Evolutionary conservation across 2,113 vertebrate genomes (phyloP), one percentile per base, ranked within the genome.

Genomic region (Chrysochloris asiatica): DNA sequence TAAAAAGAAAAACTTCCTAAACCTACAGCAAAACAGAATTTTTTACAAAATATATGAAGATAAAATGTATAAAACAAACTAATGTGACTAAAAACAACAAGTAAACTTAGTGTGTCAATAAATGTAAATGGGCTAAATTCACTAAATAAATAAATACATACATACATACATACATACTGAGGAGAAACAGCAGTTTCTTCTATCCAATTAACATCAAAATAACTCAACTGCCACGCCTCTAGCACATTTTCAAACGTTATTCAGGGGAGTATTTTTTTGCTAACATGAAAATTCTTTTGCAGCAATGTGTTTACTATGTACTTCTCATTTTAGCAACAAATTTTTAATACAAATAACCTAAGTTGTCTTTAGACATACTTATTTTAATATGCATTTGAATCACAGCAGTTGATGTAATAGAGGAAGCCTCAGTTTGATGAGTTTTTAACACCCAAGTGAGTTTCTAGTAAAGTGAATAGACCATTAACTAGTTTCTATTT

Each of bases 291-390:
- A 56, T 26, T 21, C 63, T 73, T 45, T 54, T 85, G 19, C 41
- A 86, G 45, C 13, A 43, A 33, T 71, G 19, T 61, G 30, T 24
- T 82, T 73, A 56, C 45, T 71, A 59, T 76, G 6, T 50, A 77
- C 17, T 81, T 81, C 85, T 80, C 8, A 76, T 86, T 88, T 84
- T 67, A 78, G 78, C 36, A 81, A 47, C 38, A 84, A 79, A 69
- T 83, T 73, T 14, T 81, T 73, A 87, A 91, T 52, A 41, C 6
- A 65, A 83, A 71, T 38, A 45, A 59, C 16, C 16, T 50, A 73
- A 47, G 48, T 38, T 67, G 28, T 48, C 9, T 47, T 59, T 56
- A 48, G 50, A 75, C 17, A 56, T n/a, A 41, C 71, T 67, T 50
- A 82, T 76, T 59, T 83, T 63, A 63, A 78, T 26, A 69, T 80